These are phyloP conservation scores for Dendronephthya gigantea DNA, from an alignment of 64 coral and sea anemone species.

Conservation along the genomic window DNA sequence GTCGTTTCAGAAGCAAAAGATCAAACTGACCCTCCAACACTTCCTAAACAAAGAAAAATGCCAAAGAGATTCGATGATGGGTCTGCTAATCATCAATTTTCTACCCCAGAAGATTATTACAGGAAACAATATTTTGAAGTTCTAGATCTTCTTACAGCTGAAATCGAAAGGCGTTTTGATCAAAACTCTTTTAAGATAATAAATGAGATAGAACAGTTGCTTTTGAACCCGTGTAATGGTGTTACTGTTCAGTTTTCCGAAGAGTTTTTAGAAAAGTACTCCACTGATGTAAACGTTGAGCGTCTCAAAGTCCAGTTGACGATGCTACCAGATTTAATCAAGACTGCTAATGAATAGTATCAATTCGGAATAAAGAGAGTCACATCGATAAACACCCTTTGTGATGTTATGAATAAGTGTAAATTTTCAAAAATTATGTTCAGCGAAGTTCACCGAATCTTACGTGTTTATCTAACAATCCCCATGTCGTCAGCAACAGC, in stretches of 20 bases:
- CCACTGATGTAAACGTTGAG: neutral
- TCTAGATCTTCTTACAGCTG: neutral
- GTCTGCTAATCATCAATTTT: neutral
- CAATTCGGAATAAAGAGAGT: neutral
- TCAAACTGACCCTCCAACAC: neutral
- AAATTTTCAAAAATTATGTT: neutral
- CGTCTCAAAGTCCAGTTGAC: neutral
- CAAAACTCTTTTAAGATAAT: neutral
- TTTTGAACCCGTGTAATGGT: neutral
- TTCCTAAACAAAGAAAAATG: neutral
- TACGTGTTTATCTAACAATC: neutral
- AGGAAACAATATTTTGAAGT: neutral
- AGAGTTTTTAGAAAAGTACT: neutral
- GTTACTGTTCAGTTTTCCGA: neutral
- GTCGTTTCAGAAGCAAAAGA: neutral
- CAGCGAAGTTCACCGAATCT: neutral
- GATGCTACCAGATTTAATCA: neutral
- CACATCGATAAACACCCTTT: neutral
- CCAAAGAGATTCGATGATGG: neutral
- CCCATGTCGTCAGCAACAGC: constrained; percentile 6
- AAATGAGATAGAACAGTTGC: neutral
- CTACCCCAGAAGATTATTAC: neutral
- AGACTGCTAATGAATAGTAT: neutral
- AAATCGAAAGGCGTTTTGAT: neutral
- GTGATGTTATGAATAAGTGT: neutral